Conservation (phyloP, 2,113 vertebrate species). For the Herpailurus yagouaroundi region DNA sequence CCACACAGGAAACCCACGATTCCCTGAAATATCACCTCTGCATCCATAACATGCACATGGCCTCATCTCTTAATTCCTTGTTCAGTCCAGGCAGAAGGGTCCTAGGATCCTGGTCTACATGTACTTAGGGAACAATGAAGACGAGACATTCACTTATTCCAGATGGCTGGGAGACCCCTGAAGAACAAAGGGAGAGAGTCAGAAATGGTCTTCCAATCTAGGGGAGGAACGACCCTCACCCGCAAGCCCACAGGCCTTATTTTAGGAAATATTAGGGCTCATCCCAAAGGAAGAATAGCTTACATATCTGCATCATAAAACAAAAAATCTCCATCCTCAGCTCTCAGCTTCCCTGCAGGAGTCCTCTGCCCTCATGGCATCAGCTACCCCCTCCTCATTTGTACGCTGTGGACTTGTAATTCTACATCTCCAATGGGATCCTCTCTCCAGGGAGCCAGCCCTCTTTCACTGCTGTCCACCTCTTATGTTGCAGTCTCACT, state of each 20-base stretch:
- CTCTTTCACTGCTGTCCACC: not conserved
- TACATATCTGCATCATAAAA: not conserved
- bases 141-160: not conserved
- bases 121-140: not conserved
- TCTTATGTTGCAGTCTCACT: not conserved
- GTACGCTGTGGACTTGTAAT: not conserved
- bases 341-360: not conserved
- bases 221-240: not conserved
- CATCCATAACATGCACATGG: not conserved
- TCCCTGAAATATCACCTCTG: constrained; percentile 19
- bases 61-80: not conserved
- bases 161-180: not conserved
- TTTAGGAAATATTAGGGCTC: not conserved
- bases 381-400: not conserved
- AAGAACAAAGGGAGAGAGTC: not conserved
- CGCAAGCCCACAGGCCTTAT: not conserved
- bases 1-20: not conserved
- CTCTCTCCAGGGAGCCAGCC: not conserved
- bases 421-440: not conserved
- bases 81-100: not conserved
- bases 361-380: not conserved
- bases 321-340: not conserved
- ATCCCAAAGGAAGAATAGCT: not conserved
- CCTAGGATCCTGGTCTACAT: not conserved
- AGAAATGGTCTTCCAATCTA: not conserved